phyloP scores from a whole-genome alignment of 1,140 invertebrate species.

The Drosophila tristis region DNA sequence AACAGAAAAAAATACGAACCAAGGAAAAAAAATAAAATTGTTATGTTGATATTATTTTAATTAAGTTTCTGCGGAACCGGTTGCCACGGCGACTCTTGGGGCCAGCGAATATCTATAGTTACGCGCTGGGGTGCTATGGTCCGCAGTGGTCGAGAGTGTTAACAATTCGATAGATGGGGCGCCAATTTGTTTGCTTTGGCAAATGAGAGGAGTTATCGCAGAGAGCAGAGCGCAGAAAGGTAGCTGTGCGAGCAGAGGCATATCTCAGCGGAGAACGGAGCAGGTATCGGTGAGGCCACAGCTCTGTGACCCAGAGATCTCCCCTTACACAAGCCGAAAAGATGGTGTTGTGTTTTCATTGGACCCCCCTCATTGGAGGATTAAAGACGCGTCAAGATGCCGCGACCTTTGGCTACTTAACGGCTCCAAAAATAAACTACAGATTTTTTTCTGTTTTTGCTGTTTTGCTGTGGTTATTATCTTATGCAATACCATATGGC shows the following conservation, averaged over 20 bases:
- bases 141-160: slow-evolving; percentile 50
- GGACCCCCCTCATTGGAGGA: slow-evolving; percentile 66
- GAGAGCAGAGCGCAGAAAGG: background rate
- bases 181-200: slow-evolving; percentile 76
- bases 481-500: slow-evolving; percentile 43
- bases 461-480: slow-evolving; percentile 7
- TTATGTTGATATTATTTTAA: slow-evolving; percentile 84
- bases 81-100: slow-evolving; percentile 29
- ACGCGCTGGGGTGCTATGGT: slow-evolving; percentile 55
- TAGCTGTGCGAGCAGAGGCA: slow-evolving; percentile 17
- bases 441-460: slow-evolving; percentile 48
- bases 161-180: slow-evolving; percentile 76
- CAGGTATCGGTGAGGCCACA: background rate
- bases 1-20: slow-evolving; percentile 13
- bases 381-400: slow-evolving; percentile 54
- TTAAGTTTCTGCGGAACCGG: slow-evolving; percentile 81
- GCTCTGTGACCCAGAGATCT: slow-evolving; percentile 50
- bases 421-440: slow-evolving; percentile 80
- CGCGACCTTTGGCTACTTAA: slow-evolving; percentile 80
- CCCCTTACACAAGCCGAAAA: background rate
- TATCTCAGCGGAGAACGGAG: background rate
- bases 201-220: slow-evolving; percentile 35
- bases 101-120: slow-evolving; percentile 48
- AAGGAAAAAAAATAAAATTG: slow-evolving; percentile 75
- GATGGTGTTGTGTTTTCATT: slow-evolving; percentile 61